Base-by-base conservation (phyloP, 2,888 invertebrate genomes). In the Acronicta leporina region DNA sequence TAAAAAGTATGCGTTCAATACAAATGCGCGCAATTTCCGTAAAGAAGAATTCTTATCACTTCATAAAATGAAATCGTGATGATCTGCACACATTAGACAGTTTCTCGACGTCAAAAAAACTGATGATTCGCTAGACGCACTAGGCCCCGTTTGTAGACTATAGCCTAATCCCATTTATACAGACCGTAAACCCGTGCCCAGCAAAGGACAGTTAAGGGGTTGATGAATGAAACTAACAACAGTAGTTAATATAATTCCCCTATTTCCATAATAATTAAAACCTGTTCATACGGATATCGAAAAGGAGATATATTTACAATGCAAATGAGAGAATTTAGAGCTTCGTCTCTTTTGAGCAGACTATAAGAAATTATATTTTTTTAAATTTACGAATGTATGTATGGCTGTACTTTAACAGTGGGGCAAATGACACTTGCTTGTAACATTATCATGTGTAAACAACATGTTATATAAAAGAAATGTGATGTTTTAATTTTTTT, bases 361-460 rank as follows among this genome's bases (percentile, higher is more conserved):
- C 44, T 42, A 47, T 45, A 41, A 35, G 16, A 51, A 46, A 27
- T 20, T 53, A 20, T 33, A 35, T 60, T 41, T 63, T 48, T 59
- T 50, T 47, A 16, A 30, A 27, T 42, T 11, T 44, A 47, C 33
- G 33, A 48, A 51, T 60, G 14, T 51, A n/a, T n/a, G 55, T 41
- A 51, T 66, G 49, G 47, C 2, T 56, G 38, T 27, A 43, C 7
- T 47, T 41, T 8, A 46, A 60, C 35, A 38, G 50, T 20, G 40
- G n/a, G 27, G 30, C 56, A 35, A n/a, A 38, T 40, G 33, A 61
- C 35, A 63, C 66, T 73, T 62, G 53, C 73, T 73, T 73, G 73
- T 73, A 73, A 73, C 74, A 69, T 73, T 69, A 70, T 63, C 14
- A 50, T 60, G 46, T 53, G 35, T 49, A 15, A 30, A 33, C 7